Conservation (phyloP, 1,140 invertebrate species). For the Drosophila subpulchrella region DNA sequence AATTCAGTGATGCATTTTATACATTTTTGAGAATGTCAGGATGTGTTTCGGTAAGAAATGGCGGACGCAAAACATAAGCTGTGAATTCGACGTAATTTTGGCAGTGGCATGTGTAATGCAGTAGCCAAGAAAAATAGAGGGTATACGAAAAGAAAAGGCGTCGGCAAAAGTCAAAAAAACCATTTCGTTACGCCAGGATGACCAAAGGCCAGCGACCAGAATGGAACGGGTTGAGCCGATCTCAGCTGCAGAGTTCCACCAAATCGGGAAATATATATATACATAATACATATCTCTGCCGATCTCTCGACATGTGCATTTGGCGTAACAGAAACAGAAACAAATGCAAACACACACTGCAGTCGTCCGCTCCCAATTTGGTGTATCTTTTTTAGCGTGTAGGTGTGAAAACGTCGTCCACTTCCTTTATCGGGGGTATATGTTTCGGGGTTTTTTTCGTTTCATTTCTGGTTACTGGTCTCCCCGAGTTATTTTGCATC, state of each 20-base stretch:
- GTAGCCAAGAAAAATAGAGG: conserved; percentile 39
- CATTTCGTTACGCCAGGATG: conserved; percentile 52
- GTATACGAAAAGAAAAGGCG: conserved; percentile 9
- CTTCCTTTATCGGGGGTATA: conserved; percentile 53
- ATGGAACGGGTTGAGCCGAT: conserved; percentile 31
- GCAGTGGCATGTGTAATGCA: conserved; percentile 52
- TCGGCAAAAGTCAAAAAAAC: conserved; percentile 56
- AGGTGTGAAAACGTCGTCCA: conserved; percentile 59
- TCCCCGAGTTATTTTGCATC: conserved; percentile 48
- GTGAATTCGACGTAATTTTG: conserved; percentile 56
- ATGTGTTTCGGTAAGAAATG: conserved; percentile 26
- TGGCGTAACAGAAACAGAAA: conserved; percentile 45
- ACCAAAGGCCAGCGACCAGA: conserved; percentile 56
- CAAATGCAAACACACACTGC: conserved; percentile 60
- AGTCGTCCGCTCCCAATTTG: conserved; percentile 37
- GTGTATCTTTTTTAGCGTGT: conserved; percentile 59
- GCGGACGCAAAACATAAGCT: conserved; percentile 40
- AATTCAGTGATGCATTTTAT: conserved; percentile 34
- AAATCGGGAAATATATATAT: conserved; percentile 28
- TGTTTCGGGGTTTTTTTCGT: conserved; percentile 9
- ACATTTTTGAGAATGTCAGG: conserved; percentile 52
- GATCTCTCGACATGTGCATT: conserved; percentile 43
- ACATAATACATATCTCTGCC: conserved; percentile 19
- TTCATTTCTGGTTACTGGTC: conserved; percentile 11
- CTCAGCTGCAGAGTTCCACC: conserved; percentile 19